These are phyloP conservation scores for Dendroctonus ponderosae DNA, from an alignment of 1,140 invertebrate species.

Conservation along the genomic window DNA sequence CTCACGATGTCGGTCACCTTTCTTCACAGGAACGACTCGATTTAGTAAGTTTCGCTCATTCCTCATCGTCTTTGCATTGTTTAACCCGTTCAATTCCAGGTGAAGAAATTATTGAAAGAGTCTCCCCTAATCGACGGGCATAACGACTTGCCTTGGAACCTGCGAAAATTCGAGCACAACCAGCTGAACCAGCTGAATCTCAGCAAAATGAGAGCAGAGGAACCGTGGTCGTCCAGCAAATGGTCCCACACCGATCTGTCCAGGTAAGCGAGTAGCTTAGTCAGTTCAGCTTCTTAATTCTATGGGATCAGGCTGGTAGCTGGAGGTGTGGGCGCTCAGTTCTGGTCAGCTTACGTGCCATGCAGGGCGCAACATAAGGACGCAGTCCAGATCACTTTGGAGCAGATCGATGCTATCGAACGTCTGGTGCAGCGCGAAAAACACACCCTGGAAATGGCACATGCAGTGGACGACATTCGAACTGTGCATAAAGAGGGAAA, in stretches of 20 bases:
- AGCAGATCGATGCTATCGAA: conserved; percentile 87
- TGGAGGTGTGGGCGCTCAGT: conserved; percentile 81
- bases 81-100: conserved; percentile 12
- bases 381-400: conserved; percentile 80
- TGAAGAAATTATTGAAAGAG: conserved; percentile 57
- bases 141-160: conserved; percentile 86
- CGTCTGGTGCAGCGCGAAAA: conserved; percentile 76
- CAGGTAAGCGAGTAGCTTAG: conserved; percentile 13
- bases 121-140: conserved; percentile 71
- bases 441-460: conserved; percentile 68
- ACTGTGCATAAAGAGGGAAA: conserved; percentile 73
- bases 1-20: conserved; percentile 35
- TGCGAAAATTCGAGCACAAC: conserved; percentile 79
- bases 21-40: conserved; percentile 41
- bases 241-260: conserved; percentile 90
- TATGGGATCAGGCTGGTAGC: conserved; percentile 60
- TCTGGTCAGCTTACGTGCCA: conserved; percentile 80
- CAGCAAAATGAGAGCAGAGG: conserved; percentile 66
- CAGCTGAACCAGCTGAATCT: conserved; percentile 77
- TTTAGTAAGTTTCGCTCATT: conserved; percentile 23
- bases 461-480: conserved; percentile 69
- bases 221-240: conserved; percentile 75
- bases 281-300: not conserved
- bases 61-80: not conserved
- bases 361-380: conserved; percentile 80